A percentile compares a stretch with the other conserved stretches of the same genome.
These are phyloP conservation scores for Phacellophora camtschatica DNA, from an alignment of 30 jellyfish, hydroid and myxozoan species.

Conservation along the genomic window DNA sequence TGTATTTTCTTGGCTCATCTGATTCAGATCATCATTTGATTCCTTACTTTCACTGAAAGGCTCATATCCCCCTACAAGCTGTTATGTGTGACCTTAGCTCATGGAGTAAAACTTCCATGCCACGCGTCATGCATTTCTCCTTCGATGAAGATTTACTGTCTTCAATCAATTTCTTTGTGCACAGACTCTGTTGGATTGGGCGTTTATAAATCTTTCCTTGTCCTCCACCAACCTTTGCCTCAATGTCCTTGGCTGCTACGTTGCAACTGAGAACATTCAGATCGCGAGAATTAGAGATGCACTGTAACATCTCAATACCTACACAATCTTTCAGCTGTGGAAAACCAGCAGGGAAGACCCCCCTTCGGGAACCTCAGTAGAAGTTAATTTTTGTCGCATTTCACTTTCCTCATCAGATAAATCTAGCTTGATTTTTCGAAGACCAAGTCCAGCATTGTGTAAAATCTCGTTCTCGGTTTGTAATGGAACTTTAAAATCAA, in stretches of 20 bases:
- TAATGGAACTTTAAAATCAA: conserved; percentile 33
- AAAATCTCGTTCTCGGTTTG: conserved; percentile 25
- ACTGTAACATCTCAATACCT: conserved; percentile 49
- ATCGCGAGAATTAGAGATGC: conserved; percentile 33
- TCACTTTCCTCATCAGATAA: conserved; percentile 16
- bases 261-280: conserved; percentile 22
- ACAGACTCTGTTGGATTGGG: conserved; percentile 20
- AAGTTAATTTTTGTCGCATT: conserved; percentile 12
- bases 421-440: conserved; percentile 25
- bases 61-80: conserved; percentile 8
- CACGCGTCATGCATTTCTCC: conserved; percentile 36
- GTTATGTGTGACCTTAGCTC: conserved; percentile 28
- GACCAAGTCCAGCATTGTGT: conserved; percentile 39
- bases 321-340: conserved; percentile 52
- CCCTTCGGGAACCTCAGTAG: conserved; percentile 20
- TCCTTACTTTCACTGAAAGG: not conserved
- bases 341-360: conserved; percentile 30
- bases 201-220: conserved; percentile 35
- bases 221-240: conserved; percentile 58
- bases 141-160: not conserved
- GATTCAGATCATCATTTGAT: not conserved
- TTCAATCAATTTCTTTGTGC: not conserved
- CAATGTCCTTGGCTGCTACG: conserved; percentile 32
- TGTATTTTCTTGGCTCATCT: too few relatives aligned
- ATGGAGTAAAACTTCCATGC: not conserved